phyloP scores from a whole-genome alignment of 2,113 vertebrate species.

The Fukomys damarensis region DNA sequence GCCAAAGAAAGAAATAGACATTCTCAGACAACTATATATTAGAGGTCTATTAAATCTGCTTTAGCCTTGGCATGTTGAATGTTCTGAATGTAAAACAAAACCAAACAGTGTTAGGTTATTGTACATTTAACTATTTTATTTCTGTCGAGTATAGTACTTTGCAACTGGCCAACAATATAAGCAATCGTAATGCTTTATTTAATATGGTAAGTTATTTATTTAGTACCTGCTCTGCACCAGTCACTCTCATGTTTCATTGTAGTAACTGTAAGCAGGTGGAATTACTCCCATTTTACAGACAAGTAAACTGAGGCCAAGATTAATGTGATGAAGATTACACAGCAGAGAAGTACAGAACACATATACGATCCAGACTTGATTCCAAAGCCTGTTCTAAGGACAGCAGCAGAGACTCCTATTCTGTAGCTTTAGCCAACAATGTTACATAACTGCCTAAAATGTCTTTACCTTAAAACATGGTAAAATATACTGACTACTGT shows the following conservation, averaged over 20 bases:
- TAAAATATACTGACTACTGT: background rate
- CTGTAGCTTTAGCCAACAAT: background rate
- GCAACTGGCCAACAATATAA: conserved; percentile 73
- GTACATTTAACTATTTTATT: conserved; percentile 59
- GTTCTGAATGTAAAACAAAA: conserved; percentile 14
- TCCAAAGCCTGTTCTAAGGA: background rate
- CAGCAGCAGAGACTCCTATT: background rate
- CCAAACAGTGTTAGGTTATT: conserved; percentile 67
- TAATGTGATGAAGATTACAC: conserved; percentile 9
- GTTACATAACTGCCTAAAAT: background rate
- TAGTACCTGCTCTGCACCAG: background rate
- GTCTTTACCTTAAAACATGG: background rate
- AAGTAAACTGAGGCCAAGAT: background rate
- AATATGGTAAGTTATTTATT: background rate
- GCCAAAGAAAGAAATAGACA: background rate
- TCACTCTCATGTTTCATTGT: background rate
- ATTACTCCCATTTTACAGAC: conserved; percentile 20
- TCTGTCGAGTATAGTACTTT: conserved; percentile 67
- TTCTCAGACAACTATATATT: conserved; percentile 51
- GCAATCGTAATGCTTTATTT: conserved; percentile 63
- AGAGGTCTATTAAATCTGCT: background rate
- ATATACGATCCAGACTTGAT: background rate
- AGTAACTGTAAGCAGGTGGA: background rate
- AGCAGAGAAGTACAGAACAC: conserved; percentile 6
- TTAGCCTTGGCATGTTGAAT: background rate